Percentiles rank a stretch among this genome's conserved stretches.
Evolutionary conservation across 2,113 vertebrate genomes (phyloP).

Genomic region (Ctenodactylus gundi): DNA sequence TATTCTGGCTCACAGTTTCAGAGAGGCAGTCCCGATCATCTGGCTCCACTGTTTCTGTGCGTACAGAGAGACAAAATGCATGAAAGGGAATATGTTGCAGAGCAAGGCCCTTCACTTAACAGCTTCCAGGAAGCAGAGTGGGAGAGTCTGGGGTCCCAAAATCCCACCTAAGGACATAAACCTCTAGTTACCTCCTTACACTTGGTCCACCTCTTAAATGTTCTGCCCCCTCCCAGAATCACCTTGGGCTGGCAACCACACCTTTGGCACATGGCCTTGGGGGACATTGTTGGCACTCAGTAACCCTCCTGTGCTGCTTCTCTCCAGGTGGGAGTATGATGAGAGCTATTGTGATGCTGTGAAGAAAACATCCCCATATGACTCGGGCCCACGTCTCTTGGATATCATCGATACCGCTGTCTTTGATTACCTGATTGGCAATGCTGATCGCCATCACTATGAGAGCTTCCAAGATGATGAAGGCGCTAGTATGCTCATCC

Average conservation of each 20-base stretch:
- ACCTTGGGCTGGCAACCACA: neutral
- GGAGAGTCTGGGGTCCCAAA: neutral
- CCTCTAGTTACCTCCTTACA: neutral
- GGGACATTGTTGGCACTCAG: neutral
- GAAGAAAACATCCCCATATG: conserved; percentile 97
- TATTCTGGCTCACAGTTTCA: neutral
- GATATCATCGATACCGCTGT: conserved; percentile 97
- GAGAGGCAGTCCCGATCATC: neutral
- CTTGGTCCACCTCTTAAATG: neutral
- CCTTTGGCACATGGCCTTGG: neutral
- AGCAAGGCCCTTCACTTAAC: neutral
- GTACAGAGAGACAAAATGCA: neutral
- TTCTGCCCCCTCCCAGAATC: neutral
- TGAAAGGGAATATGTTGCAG: neutral
- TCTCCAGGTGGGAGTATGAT: conserved; percentile 96
- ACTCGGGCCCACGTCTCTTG: conserved; percentile 94
- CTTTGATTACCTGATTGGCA: conserved; percentile 98
- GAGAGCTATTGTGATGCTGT: conserved; percentile 98
- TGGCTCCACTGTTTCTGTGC: neutral
- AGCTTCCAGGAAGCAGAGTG: neutral
- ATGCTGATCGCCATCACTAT: conserved; percentile 98
- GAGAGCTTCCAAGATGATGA: conserved; percentile 99
- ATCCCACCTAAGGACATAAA: too few species aligned
- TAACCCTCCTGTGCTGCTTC: neutral
- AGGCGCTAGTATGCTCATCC: conserved; percentile 98